Evolutionary conservation across 2,888 invertebrate genomes (phyloP).

Genomic region (Catocala sponsa): DNA sequence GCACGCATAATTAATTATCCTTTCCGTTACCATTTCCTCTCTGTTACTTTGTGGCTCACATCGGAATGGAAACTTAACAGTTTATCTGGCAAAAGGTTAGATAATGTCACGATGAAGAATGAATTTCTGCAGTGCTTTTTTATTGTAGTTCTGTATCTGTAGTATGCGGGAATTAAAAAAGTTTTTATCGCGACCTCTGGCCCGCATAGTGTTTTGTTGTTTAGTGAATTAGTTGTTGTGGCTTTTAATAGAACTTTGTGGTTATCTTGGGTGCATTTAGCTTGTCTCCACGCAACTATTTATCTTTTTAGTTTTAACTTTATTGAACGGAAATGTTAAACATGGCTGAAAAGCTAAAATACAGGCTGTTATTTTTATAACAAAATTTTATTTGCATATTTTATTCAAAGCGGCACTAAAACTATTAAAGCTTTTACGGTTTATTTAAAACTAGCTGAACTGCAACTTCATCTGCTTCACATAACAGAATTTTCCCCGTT

Average conservation of each 20-base stretch:
- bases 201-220: constrained; percentile 32
- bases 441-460: no score
- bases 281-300: background rate
- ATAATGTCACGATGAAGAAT: constrained; percentile 36
- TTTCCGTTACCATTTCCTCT: constrained; percentile 39
- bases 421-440: no score
- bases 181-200: constrained; percentile 46
- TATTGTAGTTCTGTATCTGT: constrained; percentile 27
- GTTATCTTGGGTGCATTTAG: background rate
- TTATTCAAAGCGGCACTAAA: no score
- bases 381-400: no score
- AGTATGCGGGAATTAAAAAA: constrained; percentile 50
- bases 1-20: constrained; percentile 49
- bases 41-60: constrained; percentile 31
- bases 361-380: no score
- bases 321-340: no score
- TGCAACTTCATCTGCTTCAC: no score
- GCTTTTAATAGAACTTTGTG: constrained; percentile 21
- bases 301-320: no score
- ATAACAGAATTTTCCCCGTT: no score
- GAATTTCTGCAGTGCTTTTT: constrained; percentile 20
- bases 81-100: constrained; percentile 40
- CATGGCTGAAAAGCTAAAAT: no score
- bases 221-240: constrained; percentile 26
- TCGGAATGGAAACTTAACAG: constrained; percentile 41